phyloP scores from a whole-genome alignment of 2,888 invertebrate species.

The Campoletis raptor region DNA sequence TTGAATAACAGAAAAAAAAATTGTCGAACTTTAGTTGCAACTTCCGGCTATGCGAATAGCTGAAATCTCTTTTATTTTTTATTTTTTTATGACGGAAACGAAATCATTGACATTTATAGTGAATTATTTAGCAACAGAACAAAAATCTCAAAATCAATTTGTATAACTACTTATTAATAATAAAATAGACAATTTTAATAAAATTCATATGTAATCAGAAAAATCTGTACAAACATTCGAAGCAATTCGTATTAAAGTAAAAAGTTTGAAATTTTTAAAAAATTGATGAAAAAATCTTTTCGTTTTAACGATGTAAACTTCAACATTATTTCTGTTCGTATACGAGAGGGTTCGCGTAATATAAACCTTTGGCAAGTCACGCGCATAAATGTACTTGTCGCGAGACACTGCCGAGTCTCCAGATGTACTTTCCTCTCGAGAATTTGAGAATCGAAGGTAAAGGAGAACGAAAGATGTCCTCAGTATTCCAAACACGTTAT shows the following conservation, averaged over 20 bases:
- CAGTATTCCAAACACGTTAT: slow-evolving; percentile 22
- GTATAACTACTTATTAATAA: not conserved
- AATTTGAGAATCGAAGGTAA: slow-evolving; percentile 18
- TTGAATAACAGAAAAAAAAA: no score
- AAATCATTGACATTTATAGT: not conserved
- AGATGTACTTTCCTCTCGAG: slow-evolving; percentile 20
- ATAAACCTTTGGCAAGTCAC: slow-evolving; percentile 18
- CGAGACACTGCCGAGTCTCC: slow-evolving; percentile 16
- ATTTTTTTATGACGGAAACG: not conserved
- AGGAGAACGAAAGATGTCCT: slow-evolving; percentile 18
- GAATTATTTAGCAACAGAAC: not conserved
- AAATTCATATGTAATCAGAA: no score
- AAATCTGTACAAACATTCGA: not conserved
- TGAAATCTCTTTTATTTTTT: no score
- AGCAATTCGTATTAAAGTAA: not conserved
- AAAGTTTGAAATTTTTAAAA: not conserved
- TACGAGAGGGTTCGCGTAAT: not conserved
- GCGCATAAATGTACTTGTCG: slow-evolving; percentile 20
- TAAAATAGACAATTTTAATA: not conserved
- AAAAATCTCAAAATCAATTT: not conserved
- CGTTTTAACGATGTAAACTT: not conserved
- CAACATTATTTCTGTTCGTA: not conserved
- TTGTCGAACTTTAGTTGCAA: no score
- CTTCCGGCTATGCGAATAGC: no score
- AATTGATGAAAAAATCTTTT: not conserved